Base-by-base conservation (phyloP, 2,888 invertebrate species). In the Torymus tubicola region DNA sequence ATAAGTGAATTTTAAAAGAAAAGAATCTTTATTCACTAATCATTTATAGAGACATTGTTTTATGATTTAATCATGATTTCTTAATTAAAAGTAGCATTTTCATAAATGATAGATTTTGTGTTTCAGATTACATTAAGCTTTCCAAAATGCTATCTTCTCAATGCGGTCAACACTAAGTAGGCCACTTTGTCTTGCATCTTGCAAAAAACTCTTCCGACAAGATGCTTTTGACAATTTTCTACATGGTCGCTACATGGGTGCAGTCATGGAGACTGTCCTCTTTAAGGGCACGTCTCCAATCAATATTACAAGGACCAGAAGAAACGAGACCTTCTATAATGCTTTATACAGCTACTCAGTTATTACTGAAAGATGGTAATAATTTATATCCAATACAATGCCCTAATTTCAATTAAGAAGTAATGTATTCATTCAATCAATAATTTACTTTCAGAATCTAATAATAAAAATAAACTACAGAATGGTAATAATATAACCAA, bases 151-250 rank as follows among this genome's bases (percentile, higher is more conserved):
- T 68, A 11, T 57, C 18, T 58, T 53, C 50, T 53, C 50, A 31
- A 63, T 57, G 50, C 4, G 42, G 11, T 55, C 60, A 3, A 14
- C 12, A 65, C 8, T 80, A 64, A 70, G 42, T 42, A 24, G 13
- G 58, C 58, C 52, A 63, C 57, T 68, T 16, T 64, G 42, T 60
- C 24, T 61, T 75, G 67, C 24, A 53, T 42, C 18, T 67, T 72
- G 21, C 8, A 13, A 50, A 24, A 5, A 63, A 52, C 2, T 13
- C 52, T 69, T 73, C 42, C n/a, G 61, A 76, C 73, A 64, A 80
- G 85, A 95, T 95, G 95, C 91, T 96, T 89, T 93, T 96, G 86
- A 96, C 96, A 58, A 91, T 96, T 73, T 96, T 95, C 91, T 96
- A 96, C 90, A 94, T 96, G 92, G 95, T 96, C 88, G 95, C 96